Conservation (phyloP, 1,140 invertebrate genomes). For the Zaprionus capensis region DNA sequence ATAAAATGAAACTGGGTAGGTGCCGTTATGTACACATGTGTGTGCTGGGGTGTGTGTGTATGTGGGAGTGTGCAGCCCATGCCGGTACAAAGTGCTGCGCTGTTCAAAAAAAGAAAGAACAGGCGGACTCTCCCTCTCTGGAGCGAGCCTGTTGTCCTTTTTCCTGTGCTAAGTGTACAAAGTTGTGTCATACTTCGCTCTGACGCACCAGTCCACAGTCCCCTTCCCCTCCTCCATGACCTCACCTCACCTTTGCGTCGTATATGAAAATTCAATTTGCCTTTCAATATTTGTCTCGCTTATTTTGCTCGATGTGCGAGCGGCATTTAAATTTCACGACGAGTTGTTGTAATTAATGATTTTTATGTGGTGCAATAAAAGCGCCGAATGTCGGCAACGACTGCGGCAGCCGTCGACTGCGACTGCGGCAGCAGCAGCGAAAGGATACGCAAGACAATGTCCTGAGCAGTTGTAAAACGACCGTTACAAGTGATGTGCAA, state of each 20-base stretch:
- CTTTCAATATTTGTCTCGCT: conserved; percentile 74
- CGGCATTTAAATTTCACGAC: conserved; percentile 78
- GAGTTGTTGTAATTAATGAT: conserved; percentile 80
- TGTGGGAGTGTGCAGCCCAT: conserved; percentile 18
- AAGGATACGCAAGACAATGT: conserved; percentile 16
- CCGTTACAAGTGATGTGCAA: conserved; percentile 37
- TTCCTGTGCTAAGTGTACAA: conserved; percentile 30
- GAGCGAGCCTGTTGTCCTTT: conserved; percentile 17
- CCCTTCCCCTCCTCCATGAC: conserved; percentile 7
- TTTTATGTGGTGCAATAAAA: conserved; percentile 77
- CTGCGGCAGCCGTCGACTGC: conserved; percentile 41
- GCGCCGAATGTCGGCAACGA: conserved; percentile 40
- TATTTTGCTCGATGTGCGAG: conserved; percentile 55
- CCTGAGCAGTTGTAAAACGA: conserved; percentile 27
- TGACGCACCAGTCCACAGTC: background rate
- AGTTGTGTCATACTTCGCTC: conserved; percentile 17
- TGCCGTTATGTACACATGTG: conserved; percentile 31
- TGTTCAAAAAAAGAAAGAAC: conserved; percentile 48
- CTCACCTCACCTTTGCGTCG: conserved; percentile 61
- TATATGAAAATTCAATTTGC: conserved; percentile 79
- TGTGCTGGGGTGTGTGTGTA: conserved; percentile 13
- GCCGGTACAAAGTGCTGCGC: conserved; percentile 64
- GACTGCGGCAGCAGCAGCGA: background rate
- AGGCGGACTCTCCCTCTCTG: conserved; percentile 1
- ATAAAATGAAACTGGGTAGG: conserved; percentile 73